Conservation (phyloP, 1,140 invertebrate genomes). For the Procambarus clarkii region DNA sequence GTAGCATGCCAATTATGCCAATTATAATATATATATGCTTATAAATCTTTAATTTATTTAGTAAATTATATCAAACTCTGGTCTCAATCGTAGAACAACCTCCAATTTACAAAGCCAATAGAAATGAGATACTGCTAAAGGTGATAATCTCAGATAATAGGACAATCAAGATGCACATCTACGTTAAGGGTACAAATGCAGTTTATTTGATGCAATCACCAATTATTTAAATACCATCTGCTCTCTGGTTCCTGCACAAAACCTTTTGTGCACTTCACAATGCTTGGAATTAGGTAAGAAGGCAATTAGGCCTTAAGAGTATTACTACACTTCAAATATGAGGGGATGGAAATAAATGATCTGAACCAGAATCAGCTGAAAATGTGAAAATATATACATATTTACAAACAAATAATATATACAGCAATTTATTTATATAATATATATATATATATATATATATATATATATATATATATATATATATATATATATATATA, state of each 20-base stretch:
- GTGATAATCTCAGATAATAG: background rate
- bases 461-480: too few relatives aligned
- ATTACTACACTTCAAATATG: too few relatives aligned
- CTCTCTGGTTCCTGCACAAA: background rate
- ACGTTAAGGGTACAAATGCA: background rate
- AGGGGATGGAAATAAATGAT: too few relatives aligned
- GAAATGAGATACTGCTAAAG: background rate
- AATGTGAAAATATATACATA: too few relatives aligned
- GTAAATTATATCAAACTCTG: background rate
- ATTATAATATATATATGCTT: background rate
- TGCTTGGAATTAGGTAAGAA: background rate
- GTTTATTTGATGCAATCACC: background rate
- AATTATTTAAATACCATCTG: background rate
- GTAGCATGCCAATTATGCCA: too few relatives aligned
- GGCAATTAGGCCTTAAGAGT: background rate
- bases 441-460: too few relatives aligned
- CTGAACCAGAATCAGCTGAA: too few relatives aligned
- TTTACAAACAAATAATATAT: too few relatives aligned
- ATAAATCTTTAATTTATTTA: background rate
- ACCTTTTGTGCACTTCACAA: too few relatives aligned
- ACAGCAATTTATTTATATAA: too few relatives aligned
- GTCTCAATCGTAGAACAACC: background rate
- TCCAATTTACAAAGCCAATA: background rate
- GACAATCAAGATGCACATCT: conserved; percentile 6
- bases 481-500: too few relatives aligned